phyloP scores from a whole-genome alignment of 2,113 vertebrate genomes.

The Cryptotis parvus region DNA sequence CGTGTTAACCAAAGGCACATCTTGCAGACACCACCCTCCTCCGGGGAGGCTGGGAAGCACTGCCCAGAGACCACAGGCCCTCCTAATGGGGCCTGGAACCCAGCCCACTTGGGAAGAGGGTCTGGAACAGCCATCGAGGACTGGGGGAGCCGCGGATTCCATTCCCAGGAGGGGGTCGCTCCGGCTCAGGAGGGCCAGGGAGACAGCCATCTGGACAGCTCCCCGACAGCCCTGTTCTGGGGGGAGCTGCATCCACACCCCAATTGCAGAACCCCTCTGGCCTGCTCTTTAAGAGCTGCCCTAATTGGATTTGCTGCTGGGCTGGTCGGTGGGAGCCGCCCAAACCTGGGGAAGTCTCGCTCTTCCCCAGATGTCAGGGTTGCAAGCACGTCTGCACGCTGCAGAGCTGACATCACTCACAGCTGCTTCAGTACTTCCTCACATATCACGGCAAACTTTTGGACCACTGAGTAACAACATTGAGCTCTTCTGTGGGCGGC shows the following conservation, averaged over 20 bases:
- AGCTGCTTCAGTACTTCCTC: constrained; percentile 59
- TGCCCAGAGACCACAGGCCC: constrained; percentile 66
- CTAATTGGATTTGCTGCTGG: constrained; percentile 50
- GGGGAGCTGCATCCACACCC: background rate
- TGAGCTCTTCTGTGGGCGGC: constrained; percentile 7
- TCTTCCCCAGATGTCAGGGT: constrained; percentile 49
- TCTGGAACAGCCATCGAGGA: constrained; percentile 49
- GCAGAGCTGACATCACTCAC: constrained; percentile 68
- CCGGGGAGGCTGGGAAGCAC: constrained; percentile 31
- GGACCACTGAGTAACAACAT: constrained; percentile 40
- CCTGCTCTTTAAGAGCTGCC: background rate
- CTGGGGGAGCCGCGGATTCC: constrained; percentile 16
- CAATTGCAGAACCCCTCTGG: background rate
- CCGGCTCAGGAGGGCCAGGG: background rate
- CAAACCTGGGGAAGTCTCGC: background rate
- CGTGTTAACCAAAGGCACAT: constrained; percentile 61
- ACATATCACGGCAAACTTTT: constrained; percentile 19
- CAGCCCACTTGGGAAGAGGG: background rate
- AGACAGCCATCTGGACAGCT: constrained; percentile 16
- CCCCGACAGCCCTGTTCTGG: background rate
- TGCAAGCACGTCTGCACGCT: background rate
- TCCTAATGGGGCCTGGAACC: constrained; percentile 46
- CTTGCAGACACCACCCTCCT: constrained; percentile 44
- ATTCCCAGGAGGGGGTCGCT: background rate
- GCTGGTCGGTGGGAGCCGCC: background rate